phyloP scores from a whole-genome alignment of 1,140 invertebrate species.

The Varroa destructor region DNA sequence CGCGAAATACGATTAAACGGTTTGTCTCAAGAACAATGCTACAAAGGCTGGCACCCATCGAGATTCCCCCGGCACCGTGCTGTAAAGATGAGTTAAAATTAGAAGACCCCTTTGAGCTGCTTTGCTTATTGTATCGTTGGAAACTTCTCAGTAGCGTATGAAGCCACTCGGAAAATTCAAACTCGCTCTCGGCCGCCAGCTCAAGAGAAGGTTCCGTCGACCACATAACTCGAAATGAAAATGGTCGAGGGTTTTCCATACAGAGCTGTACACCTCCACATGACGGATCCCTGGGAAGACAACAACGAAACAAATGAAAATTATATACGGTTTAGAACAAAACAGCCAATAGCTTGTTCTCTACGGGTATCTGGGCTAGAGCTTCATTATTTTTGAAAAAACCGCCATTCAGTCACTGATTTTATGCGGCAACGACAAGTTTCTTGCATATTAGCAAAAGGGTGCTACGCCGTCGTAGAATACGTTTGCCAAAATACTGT shows the following conservation, averaged over 20 bases:
- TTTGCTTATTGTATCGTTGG: background rate
- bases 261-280: conserved; percentile 19
- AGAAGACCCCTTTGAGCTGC: too few relatives aligned
- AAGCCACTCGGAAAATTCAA: conserved; percentile 20
- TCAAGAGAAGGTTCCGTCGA: conserved; percentile 2
- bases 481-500: too few relatives aligned
- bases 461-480: too few relatives aligned
- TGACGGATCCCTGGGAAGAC: background rate
- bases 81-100: too few relatives aligned
- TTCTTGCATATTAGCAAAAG: too few relatives aligned
- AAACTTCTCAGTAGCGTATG: conserved; percentile 11
- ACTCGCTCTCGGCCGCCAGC: conserved; percentile 20
- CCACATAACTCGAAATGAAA: conserved; percentile 25
- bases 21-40: conserved; percentile 4
- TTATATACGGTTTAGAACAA: background rate
- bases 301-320: background rate
- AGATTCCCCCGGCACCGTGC: too few relatives aligned
- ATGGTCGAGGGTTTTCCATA: conserved; percentile 15
- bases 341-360: background rate
- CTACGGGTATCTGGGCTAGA: too few relatives aligned
- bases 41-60: conserved; percentile 17
- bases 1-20: conserved; percentile 5
- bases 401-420: too few relatives aligned
- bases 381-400: too few relatives aligned
- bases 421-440: too few relatives aligned